Evolutionary conservation across 1,140 invertebrate species (phyloP).

Genomic region (Pseudomyrmex concolor): DNA sequence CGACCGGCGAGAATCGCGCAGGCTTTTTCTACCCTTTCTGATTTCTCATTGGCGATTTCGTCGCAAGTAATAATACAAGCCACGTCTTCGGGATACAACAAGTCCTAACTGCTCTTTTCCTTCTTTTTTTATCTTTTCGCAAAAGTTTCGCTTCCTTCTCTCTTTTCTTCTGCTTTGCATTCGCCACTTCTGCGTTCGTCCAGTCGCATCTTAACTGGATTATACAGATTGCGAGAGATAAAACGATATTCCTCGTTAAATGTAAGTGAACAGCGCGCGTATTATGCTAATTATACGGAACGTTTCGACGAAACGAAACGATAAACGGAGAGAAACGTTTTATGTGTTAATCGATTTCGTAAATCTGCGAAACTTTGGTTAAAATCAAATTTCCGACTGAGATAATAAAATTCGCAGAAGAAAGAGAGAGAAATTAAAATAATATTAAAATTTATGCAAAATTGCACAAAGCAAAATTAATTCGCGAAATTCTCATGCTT

Average conservation of each 20-base stretch:
- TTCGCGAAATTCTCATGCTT: not conserved
- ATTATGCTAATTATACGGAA: constrained; percentile 11
- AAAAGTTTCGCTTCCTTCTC: not conserved
- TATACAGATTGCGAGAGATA: no score
- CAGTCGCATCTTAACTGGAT: constrained; percentile 17
- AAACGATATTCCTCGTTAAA: constrained; percentile 23
- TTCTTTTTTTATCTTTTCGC: not conserved
- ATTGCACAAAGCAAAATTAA: not conserved
- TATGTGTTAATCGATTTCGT: not conserved
- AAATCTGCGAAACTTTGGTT: not conserved
- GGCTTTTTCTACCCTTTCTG: constrained; percentile 69
- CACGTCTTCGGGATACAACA: constrained; percentile 18
- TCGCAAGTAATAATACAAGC: constrained; percentile 52
- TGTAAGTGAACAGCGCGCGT: constrained; percentile 45
- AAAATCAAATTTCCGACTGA: not conserved
- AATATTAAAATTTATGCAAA: no score
- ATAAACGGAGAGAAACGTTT: not conserved
- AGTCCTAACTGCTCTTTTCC: constrained; percentile 51
- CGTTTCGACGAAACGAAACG: constrained; percentile 18
- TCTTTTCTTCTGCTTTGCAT: constrained; percentile 5
- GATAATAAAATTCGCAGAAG: not conserved
- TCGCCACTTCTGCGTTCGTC: not conserved
- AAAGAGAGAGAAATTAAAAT: no score
- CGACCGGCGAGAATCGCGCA: constrained; percentile 20
- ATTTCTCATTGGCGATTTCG: constrained; percentile 37